Evolutionary conservation across 2,113 vertebrate genomes (phyloP), one percentile per base, ranked within the genome.

Genomic region (Boulengerochromis microlepis): DNA sequence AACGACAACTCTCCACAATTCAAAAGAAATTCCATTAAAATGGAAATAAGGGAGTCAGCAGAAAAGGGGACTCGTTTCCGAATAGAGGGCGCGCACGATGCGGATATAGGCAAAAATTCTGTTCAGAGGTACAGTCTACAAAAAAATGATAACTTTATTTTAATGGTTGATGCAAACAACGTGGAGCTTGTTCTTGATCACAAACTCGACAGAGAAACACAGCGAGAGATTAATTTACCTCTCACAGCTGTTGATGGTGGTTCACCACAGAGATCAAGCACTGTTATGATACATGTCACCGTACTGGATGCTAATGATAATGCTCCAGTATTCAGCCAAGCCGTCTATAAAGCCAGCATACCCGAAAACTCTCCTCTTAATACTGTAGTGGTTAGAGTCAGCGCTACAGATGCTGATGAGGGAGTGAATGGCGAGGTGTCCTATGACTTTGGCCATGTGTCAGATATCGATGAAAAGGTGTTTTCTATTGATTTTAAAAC

Each of bases 51-150:
- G 0, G 92, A 93, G 15, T 94, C 87, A 0, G 87, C 94, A 0
- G 84, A 56, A 0, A 95, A 86, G 5, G 94, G 93, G 0, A 85
- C 53, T 3, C 92, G 92, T 4, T 95, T 95, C 13, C 59, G 89
- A 1, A 87, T 98, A 24, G 94, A 95, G 29, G 89, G 91, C 64
- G 97, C 97, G 0, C 92, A 94, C 53, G 97, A 97, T 50, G 83
- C 94, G 57, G 97, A 98, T 85, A 94, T 96, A 22, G 96, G 93
- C 24, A 89, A 83, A 8, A 97, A 98, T 47, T 94, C 95, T 2
- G 89, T 98, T 54, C 95, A 98, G 66, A 93, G 40, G 13, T 97
- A 98, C 64, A 85, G 19, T 1, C 87, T 97, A 4, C 93, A 91
- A 33, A 69, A 89, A 5, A 96, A 95, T 2, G 87, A 94, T 0